These are phyloP conservation scores for Diadema setosum DNA, from an alignment of 35 echinoderm and acorn worm genomes.

Conservation along the genomic window DNA sequence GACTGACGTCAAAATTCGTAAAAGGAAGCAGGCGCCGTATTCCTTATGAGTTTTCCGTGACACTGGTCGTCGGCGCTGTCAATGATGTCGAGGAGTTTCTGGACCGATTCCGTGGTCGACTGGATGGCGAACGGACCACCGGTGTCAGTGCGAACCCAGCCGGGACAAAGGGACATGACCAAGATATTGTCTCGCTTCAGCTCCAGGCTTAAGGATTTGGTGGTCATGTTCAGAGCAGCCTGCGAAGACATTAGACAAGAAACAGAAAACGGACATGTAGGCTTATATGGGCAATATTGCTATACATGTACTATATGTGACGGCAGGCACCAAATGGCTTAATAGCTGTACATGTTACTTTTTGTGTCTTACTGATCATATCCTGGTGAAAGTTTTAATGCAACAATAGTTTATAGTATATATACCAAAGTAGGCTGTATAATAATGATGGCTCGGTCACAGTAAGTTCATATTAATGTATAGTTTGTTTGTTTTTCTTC, in stretches of 20 bases:
- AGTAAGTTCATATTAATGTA: too few species aligned
- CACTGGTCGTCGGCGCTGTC: background rate
- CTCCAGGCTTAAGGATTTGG: slow-evolving; percentile 21
- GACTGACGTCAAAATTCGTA: background rate
- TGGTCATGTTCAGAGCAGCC: slow-evolving; percentile 45
- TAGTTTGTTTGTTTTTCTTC: too few species aligned
- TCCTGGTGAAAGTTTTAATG: too few species aligned
- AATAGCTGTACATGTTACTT: too few species aligned
- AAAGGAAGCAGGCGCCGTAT: background rate
- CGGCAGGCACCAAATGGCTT: too few species aligned
- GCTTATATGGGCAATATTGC: too few species aligned
- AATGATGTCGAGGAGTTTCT: background rate
- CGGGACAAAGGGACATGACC: slow-evolving; percentile 2
- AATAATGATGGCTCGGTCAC: too few species aligned
- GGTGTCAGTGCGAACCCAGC: slow-evolving; percentile 59
- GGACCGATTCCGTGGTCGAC: background rate
- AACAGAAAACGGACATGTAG: background rate
- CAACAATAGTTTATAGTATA: too few species aligned
- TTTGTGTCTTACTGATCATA: too few species aligned
- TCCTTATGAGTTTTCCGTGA: background rate
- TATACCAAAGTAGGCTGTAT: too few species aligned
- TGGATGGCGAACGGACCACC: slow-evolving; percentile 4
- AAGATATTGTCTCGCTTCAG: background rate
- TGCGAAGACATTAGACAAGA: too few species aligned
- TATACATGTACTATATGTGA: too few species aligned